Base-by-base conservation (phyloP, 2,113 vertebrate species). In the Notothenia rossii region DNA sequence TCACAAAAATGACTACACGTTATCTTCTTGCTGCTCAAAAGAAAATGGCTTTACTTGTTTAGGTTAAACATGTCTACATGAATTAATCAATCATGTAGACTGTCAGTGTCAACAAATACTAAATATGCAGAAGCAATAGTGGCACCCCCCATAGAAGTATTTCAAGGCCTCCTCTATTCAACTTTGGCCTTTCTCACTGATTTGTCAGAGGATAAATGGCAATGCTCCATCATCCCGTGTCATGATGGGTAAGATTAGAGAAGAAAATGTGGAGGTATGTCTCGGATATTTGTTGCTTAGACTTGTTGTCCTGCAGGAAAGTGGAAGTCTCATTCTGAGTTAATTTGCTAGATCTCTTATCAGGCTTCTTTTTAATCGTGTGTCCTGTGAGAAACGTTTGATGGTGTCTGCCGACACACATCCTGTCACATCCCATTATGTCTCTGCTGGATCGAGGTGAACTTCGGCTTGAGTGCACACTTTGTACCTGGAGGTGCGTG, bases 401-500 rank as follows among this genome's bases (percentile, higher is more conserved):
- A 22, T 48, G 13, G 46, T 6, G 53, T 46, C 17, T 53, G 62
- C 54, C 14, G 40, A 18, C 63, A 18, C 63, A 80, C 58, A 7
- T 55, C 40, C 43, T 53, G 18, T 63, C 45, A 45, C 22, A 69
- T 76, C 20, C 20, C 10, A 18, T 4, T 13, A 6, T 59, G 8
- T 72, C 61, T 45, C 22, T 12, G 40, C 33, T 71, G 36, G 45
- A 12, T 46, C 6, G 15, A 65, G 69, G 45, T 75, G 54, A 77
- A 48, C 68, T 50, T 73, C 20, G 55, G 36, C 29, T 18, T 61
- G 49, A 63, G 72, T 36, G 49, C 62, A 56, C 59, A 54, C 67
- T 43, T 73, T 76, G 59, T 67, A 86, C 76, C 71, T n/a, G 50
- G 71, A 58, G 2, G 15, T 4, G 58, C 10, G 48, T 85, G 84